Evolutionary conservation across 2,797 vertebrate genomes (phyloP).

Genomic region (Muscicapa striata): DNA sequence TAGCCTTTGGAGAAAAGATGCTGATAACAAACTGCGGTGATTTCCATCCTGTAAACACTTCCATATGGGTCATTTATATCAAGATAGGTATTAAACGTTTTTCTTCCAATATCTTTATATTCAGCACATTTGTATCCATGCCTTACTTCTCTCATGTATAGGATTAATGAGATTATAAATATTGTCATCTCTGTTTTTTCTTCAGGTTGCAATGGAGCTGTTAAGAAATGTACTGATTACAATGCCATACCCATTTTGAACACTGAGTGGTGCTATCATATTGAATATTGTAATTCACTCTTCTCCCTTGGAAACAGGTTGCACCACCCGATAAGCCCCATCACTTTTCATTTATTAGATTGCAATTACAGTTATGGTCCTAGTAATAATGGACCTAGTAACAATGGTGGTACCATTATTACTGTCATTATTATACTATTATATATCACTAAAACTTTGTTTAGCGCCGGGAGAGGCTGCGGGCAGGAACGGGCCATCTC

Average conservation of each 20-base stretch:
- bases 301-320: neutral
- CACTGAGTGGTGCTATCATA: slow-evolving; percentile 25
- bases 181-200: neutral
- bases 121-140: neutral
- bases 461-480: neutral
- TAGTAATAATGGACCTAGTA: neutral
- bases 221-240: neutral
- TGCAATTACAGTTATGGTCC: neutral
- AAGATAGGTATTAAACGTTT: neutral
- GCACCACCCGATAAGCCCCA: neutral
- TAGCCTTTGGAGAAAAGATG: neutral
- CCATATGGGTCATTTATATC: neutral
- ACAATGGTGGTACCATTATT: neutral
- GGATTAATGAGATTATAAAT: neutral
- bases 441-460: neutral
- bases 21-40: neutral
- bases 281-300: neutral
- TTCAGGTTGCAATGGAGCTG: neutral
- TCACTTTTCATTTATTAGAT: neutral
- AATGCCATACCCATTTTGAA: neutral
- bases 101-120: neutral
- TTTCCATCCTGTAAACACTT: neutral
- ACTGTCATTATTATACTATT: neutral
- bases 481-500: neutral
- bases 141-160: neutral